phyloP scores from a whole-genome alignment of 2,113 vertebrate genomes.

The Amblyornis subalaris region DNA sequence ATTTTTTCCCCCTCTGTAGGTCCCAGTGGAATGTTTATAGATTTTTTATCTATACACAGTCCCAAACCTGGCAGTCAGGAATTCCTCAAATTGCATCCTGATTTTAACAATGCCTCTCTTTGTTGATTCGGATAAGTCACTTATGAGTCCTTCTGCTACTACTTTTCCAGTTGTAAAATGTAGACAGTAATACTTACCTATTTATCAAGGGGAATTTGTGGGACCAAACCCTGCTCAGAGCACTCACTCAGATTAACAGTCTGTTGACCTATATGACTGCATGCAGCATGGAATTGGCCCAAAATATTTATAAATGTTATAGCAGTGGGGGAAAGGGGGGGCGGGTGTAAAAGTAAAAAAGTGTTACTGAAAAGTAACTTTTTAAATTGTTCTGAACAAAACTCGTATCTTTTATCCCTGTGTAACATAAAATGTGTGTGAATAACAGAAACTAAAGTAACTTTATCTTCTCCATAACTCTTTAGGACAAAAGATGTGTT shows the following conservation, averaged over 20 bases:
- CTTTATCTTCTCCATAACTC: neutral
- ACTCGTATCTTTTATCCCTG: neutral
- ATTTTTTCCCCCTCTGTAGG: neutral
- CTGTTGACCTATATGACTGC: neutral
- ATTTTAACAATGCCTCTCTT: neutral
- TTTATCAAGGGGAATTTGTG: neutral
- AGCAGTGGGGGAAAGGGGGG: neutral
- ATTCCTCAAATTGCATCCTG: neutral
- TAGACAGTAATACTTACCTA: neutral
- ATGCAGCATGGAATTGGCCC: neutral
- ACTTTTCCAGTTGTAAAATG: neutral
- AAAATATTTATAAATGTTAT: neutral
- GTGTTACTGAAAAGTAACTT: neutral
- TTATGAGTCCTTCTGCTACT: neutral
- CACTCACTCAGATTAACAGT: conserved; percentile 15
- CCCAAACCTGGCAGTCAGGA: neutral
- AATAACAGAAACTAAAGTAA: neutral
- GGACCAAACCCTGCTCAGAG: neutral
- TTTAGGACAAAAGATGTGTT: neutral
- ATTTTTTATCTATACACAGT: neutral
- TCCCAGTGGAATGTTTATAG: neutral
- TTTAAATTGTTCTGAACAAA: neutral
- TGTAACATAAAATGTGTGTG: neutral
- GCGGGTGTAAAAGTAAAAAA: neutral
- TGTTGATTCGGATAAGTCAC: neutral